Evolutionary conservation across 2,797 vertebrate species (phyloP).

Genomic region (Cossypha heuglini): DNA sequence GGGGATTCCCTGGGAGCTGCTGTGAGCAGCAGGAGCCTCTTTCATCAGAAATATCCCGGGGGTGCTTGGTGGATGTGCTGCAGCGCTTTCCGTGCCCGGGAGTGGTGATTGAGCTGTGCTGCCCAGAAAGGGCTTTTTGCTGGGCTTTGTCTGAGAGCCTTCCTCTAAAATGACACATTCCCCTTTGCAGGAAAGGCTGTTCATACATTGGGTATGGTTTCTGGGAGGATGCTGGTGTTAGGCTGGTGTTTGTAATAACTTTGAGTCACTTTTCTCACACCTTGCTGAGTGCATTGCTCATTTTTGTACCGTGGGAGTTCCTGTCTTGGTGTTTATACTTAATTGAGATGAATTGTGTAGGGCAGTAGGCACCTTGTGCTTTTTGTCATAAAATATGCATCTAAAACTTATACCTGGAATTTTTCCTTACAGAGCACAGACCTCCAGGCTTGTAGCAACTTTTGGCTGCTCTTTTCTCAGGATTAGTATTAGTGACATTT

Average conservation of each 20-base stretch:
- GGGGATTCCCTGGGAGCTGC: neutral
- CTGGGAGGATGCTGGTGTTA: neutral
- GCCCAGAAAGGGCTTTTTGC: neutral
- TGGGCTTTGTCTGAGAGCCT: neutral
- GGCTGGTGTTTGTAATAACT: neutral
- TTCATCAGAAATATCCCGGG: neutral
- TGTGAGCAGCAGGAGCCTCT: neutral
- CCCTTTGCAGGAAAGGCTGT: neutral
- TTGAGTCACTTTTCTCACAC: neutral
- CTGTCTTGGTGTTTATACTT: neutral
- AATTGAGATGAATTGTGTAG: neutral
- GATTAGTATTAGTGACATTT: neutral
- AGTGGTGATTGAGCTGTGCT: neutral
- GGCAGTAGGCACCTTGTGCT: neutral
- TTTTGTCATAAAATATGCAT: neutral
- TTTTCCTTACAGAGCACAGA: neutral
- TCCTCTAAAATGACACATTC: neutral
- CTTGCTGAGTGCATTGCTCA: neutral
- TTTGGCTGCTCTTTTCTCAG: neutral
- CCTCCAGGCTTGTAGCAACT: neutral
- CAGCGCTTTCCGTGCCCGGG: neutral
- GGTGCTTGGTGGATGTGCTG: neutral
- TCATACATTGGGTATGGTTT: rapidly evolving
- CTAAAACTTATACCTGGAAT: neutral
- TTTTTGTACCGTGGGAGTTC: neutral